Percentiles rank a stretch among this genome's conserved stretches.
phyloP scores from a whole-genome alignment of 2,113 vertebrate genomes.

The Struthio camelus region DNA sequence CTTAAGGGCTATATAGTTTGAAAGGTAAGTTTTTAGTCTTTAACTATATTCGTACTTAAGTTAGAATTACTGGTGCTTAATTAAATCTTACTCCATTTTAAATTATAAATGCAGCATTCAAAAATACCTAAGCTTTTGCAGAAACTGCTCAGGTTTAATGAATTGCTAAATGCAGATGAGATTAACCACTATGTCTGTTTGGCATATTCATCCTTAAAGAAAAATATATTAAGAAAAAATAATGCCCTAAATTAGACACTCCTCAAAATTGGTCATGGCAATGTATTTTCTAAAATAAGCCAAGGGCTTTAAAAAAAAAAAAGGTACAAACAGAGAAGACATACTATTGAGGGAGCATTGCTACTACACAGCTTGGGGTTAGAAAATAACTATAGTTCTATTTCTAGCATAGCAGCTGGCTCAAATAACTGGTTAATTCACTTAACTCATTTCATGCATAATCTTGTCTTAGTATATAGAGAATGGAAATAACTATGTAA shows the following conservation, averaged over 20 bases:
- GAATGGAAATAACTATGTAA: not conserved
- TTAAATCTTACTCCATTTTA: not conserved
- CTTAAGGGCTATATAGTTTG: not conserved
- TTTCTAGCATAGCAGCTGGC: slow-evolving; percentile 19
- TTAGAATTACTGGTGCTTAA: not conserved
- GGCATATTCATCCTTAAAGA: not conserved
- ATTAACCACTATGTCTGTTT: not conserved
- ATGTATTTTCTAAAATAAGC: not conserved
- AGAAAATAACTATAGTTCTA: slow-evolving; percentile 8
- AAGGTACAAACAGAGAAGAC: not conserved
- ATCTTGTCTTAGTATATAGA: not conserved
- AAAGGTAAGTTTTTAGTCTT: not conserved
- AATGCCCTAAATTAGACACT: not conserved
- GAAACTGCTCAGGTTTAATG: too few relatives aligned
- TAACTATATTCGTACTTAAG: not conserved
- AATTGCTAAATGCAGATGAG: too few relatives aligned
- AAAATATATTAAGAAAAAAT: not conserved
- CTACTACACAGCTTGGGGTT: not conserved
- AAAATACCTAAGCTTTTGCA: not conserved
- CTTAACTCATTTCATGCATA: not conserved
- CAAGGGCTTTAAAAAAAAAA: not conserved
- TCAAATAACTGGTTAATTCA: slow-evolving; percentile 23
- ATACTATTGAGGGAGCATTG: not conserved
- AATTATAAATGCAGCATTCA: not conserved
- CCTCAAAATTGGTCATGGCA: not conserved